A percentile compares a stretch with the other conserved stretches of the same genome.
phyloP scores from a whole-genome alignment of 2,797 vertebrate species.

The Uromys caudimaculatus region DNA sequence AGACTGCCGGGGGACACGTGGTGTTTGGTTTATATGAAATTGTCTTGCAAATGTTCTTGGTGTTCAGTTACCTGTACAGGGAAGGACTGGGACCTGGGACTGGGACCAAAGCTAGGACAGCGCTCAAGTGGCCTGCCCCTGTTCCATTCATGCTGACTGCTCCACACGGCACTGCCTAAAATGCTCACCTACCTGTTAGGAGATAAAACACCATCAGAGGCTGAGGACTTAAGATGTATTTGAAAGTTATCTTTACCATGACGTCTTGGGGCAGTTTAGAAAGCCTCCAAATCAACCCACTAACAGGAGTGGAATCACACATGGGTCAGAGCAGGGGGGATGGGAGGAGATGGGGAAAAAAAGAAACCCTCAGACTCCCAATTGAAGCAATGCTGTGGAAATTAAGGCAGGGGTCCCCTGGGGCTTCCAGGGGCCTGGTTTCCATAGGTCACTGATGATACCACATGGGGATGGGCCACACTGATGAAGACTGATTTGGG shows the following conservation, averaged over 20 bases:
- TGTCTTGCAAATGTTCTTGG: background rate
- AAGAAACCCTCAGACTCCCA: background rate
- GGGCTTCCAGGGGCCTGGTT: rapidly evolving
- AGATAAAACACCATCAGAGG: slow-evolving; percentile 76
- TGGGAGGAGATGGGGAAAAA: background rate
- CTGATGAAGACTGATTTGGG: rapidly evolving
- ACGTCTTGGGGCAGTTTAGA: slow-evolving; percentile 65
- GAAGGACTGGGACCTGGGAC: background rate
- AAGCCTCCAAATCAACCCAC: background rate
- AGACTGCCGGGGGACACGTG: rapidly evolving
- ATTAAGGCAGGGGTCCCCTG: rapidly evolving
- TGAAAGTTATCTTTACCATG: slow-evolving; percentile 72
- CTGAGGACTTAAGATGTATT: slow-evolving; percentile 57
- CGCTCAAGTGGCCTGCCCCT: background rate
- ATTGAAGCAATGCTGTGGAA: rapidly evolving
- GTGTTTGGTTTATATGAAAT: background rate
- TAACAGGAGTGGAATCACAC: background rate
- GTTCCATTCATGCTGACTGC: background rate
- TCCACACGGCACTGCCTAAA: background rate
- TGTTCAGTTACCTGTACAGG: no score
- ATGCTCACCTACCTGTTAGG: slow-evolving; percentile 56
- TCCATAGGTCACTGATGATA: rapidly evolving
- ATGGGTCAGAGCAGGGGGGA: background rate
- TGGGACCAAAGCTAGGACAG: background rate
- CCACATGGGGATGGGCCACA: rapidly evolving